Evolutionary conservation across 2,113 vertebrate species (phyloP).

Genomic region (Mustelus asterias): DNA sequence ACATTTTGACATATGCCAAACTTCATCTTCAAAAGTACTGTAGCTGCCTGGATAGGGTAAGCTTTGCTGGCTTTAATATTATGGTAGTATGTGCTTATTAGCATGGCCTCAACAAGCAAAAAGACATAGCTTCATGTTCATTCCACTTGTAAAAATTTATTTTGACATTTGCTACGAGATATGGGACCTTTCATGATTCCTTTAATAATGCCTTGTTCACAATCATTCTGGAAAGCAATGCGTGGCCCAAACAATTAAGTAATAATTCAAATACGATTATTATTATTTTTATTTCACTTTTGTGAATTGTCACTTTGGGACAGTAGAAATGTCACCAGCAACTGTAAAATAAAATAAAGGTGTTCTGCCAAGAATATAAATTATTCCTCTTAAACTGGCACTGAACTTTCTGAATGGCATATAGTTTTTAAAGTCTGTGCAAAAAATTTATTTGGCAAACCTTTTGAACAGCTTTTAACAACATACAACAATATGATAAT

Average conservation of each 20-base stretch:
- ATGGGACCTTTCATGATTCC: background rate
- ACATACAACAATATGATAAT: background rate
- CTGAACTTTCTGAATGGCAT: background rate
- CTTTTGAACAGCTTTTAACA: background rate
- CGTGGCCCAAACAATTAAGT: constrained; percentile 18
- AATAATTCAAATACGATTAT: constrained; percentile 16
- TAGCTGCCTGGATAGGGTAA: background rate
- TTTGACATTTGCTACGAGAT: background rate
- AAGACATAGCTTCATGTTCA: constrained; percentile 23
- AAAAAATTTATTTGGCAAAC: background rate
- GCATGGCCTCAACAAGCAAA: background rate
- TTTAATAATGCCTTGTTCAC: background rate
- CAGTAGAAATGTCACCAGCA: constrained; percentile 26
- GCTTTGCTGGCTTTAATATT: background rate
- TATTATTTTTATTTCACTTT: constrained; percentile 27
- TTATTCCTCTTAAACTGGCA: background rate
- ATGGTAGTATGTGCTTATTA: background rate
- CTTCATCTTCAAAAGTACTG: background rate
- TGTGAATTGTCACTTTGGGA: constrained; percentile 34
- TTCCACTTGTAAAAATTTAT: constrained; percentile 10
- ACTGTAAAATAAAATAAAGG: constrained; percentile 12
- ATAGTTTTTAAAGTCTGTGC: background rate
- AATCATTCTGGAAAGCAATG: background rate
- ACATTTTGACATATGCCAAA: background rate
- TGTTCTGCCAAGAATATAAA: background rate